phyloP scores from a whole-genome alignment of 2,888 invertebrate genomes.

The Cylindroiulus punctatus region DNA sequence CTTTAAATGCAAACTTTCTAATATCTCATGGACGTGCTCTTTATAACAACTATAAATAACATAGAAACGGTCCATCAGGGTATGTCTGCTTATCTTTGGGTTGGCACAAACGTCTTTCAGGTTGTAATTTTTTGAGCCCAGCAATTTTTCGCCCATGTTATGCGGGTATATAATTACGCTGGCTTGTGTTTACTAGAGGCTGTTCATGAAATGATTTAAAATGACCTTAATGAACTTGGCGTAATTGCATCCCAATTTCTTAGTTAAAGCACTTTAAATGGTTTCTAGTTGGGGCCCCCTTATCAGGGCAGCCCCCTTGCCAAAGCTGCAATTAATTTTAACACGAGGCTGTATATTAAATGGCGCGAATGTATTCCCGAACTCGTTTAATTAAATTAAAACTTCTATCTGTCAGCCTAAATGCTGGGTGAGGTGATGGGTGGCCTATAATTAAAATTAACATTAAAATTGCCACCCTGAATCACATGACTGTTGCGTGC shows the following conservation, averaged over 20 bases:
- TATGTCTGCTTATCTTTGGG: neutral
- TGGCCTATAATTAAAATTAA: constrained; percentile 45
- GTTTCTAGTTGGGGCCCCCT: constrained; percentile 24
- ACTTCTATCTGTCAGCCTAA: neutral
- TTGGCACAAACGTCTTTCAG: neutral
- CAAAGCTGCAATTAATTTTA: constrained; percentile 43
- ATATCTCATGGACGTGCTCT: too few species aligned
- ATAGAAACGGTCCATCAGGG: neutral
- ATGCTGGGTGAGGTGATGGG: constrained; percentile 35
- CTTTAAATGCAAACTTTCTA: too few species aligned
- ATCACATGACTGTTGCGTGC: neutral
- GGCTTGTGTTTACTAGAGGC: constrained; percentile 41
- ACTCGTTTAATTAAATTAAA: constrained; percentile 37
- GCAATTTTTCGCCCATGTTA: constrained; percentile 18
- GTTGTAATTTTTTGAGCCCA: neutral
- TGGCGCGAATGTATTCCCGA: constrained; percentile 15
- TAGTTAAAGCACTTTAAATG: constrained; percentile 36
- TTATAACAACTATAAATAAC: too few species aligned
- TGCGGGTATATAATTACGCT: constrained; percentile 32
- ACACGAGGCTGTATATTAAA: neutral
- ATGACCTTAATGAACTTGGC: constrained; percentile 40
- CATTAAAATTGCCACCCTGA: constrained; percentile 39
- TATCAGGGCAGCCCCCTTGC: neutral
- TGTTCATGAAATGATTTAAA: constrained; percentile 39
- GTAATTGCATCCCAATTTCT: constrained; percentile 24